phyloP scores from a whole-genome alignment of 2,797 vertebrate genomes.

The Oreochromis grahami region DNA sequence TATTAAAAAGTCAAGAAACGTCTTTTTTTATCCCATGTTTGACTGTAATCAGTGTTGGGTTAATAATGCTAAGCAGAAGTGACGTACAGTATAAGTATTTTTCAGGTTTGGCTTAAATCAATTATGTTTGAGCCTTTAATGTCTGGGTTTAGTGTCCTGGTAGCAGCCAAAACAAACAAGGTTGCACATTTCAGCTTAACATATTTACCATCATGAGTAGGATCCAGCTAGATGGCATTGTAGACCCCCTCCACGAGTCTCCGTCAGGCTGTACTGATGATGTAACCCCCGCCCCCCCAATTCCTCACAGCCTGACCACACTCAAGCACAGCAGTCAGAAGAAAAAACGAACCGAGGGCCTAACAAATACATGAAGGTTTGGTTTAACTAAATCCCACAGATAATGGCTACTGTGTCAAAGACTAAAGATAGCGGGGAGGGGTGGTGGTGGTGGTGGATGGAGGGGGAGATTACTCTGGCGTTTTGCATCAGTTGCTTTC shows the following conservation, averaged over 20 bases:
- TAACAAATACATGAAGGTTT: constrained; percentile 97
- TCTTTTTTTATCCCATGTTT: not conserved
- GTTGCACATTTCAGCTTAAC: not conserved
- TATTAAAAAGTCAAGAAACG: not conserved
- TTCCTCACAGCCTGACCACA: constrained; percentile 24
- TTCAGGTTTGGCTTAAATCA: not conserved
- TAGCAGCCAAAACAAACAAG: not conserved
- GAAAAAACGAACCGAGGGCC: constrained; percentile 81
- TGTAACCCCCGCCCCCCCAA: constrained; percentile 6
- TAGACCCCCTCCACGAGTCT: constrained; percentile 4
- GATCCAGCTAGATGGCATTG: constrained; percentile 22
- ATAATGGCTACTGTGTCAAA: constrained; percentile 98
- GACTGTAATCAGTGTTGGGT: not conserved
- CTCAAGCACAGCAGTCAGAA: constrained; percentile 80
- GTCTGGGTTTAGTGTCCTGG: not conserved
- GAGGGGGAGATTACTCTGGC: constrained; percentile 92
- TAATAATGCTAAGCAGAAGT: not conserved
- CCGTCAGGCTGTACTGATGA: constrained; percentile 27
- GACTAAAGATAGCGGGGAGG: constrained; percentile 93
- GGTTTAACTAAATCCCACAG: constrained; percentile 92
- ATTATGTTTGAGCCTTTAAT: not conserved
- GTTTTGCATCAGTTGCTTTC: constrained; percentile 99
- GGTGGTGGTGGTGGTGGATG: constrained; percentile 85
- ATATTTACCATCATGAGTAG: not conserved
- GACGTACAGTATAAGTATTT: not conserved